phyloP scores from a whole-genome alignment of 2,797 vertebrate species.

The Tenualosa thibaudeaui region DNA sequence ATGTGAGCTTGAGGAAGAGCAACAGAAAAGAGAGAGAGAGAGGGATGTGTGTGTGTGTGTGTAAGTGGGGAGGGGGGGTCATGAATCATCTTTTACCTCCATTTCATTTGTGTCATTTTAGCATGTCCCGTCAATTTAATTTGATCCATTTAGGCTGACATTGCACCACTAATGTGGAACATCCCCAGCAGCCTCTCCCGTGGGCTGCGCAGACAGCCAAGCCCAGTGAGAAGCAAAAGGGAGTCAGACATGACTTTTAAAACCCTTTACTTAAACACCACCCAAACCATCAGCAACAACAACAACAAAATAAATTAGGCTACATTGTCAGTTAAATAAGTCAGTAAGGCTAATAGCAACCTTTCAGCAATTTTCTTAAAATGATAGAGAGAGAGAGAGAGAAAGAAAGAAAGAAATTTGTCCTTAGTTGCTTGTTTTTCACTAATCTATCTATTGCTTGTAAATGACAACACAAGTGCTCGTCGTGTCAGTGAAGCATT shows the following conservation, averaged over 20 bases:
- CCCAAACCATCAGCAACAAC: background rate
- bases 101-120: slow-evolving; percentile 42
- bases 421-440: too few species aligned
- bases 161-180: slow-evolving; percentile 38
- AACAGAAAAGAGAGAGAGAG: slow-evolving; percentile 27
- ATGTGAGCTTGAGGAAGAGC: slow-evolving; percentile 40
- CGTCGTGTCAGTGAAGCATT: too few species aligned
- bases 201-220: background rate
- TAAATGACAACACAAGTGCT: too few species aligned
- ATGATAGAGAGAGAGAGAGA: background rate
- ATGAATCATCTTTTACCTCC: slow-evolving; percentile 30
- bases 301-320: background rate
- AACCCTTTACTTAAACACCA: background rate
- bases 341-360: background rate
- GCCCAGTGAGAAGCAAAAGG: background rate
- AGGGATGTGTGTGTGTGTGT: background rate
- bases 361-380: background rate
- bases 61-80: background rate
- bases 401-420: background rate
- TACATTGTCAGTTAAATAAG: background rate
- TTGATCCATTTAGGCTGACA: slow-evolving; percentile 57
- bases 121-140: slow-evolving; percentile 54
- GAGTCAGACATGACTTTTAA: background rate
- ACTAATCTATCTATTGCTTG: too few species aligned
- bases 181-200: slow-evolving; percentile 14